These are phyloP conservation scores for Archilochus colubris DNA, from an alignment of 2,113 vertebrate species.

Conservation along the genomic window DNA sequence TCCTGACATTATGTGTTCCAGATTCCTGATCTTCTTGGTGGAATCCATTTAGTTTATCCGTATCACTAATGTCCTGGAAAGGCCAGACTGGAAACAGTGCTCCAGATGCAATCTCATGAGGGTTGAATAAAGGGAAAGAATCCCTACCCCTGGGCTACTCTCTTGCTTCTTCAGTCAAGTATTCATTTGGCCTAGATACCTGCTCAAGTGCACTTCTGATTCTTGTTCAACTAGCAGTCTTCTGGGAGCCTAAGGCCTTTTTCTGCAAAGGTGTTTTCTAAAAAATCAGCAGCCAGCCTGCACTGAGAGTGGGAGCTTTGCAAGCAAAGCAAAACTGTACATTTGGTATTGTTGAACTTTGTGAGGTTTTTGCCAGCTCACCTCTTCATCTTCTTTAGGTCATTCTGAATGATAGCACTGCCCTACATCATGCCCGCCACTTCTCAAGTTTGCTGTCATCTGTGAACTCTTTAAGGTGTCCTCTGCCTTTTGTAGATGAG, in stretches of 20 bases:
- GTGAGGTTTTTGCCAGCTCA: not conserved
- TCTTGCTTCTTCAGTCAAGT: not conserved
- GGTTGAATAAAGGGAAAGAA: not conserved
- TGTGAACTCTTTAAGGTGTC: not conserved
- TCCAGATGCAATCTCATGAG: not conserved
- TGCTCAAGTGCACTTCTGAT: not conserved
- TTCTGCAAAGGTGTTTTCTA: not conserved
- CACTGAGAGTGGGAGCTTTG: not conserved
- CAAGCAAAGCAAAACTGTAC: not conserved
- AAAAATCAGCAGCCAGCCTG: not conserved
- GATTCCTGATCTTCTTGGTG: not conserved
- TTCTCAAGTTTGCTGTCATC: not conserved
- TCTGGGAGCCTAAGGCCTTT: not conserved
- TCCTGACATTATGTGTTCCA: not conserved
- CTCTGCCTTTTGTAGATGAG: not conserved
- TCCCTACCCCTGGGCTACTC: not conserved
- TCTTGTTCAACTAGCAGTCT: not conserved
- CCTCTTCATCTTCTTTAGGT: not conserved
- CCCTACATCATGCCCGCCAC: not conserved
- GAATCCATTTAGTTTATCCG: fast-evolving
- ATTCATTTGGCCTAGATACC: not conserved
- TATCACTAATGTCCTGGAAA: not conserved
- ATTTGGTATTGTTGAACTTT: not conserved
- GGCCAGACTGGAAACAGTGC: not conserved
- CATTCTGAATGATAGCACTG: not conserved